Evolutionary conservation across 2,113 vertebrate species (phyloP), one percentile per base, ranked within the genome.

Genomic region (Sylvia atricapilla): DNA sequence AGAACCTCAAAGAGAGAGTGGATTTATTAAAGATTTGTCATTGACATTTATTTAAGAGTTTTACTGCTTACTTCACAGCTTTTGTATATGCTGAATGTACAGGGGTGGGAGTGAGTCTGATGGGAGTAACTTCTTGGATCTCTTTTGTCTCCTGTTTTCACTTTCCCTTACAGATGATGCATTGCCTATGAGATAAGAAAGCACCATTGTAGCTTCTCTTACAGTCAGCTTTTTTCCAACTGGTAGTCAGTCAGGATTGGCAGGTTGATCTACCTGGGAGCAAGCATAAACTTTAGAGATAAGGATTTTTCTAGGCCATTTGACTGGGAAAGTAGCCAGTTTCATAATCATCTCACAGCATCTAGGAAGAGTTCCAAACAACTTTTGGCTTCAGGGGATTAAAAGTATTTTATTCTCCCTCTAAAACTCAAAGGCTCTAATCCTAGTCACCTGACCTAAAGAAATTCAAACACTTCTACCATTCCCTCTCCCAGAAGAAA

Each of bases 221-320:
- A 77, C 25, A 90, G 88, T 96, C 83, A 91, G 83, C 85, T 75
- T 89, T 91, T 95, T 95, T 83, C 39, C n/a, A 55, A 43, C 67
- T 92, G 63, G 79, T 95, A 35, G 85, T 94, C 95, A 84, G 90
- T 94, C 95, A 84, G 90, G 96, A 95, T 78, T 96, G 94, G 79
- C 94, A 95, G 90, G 95, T 93, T 96, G 90, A 88, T 95, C 87
- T 95, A 95, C 95, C 81, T 95, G 78, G 33, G 82, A 95, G 84
- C 67, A 90, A 67, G 47, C 59, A 84, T 84, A 80, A 92, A 86
- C 75, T 89, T 93, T 31, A 85, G 85, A 86, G 93, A 94, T 95
- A 96, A 91, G 93, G 92, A 88, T 95, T 96, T 96, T 96, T 96
- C 92, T 94, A 86, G 93, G 76, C 94, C 80, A 90, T 93, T 95